Percentiles rank a stretch among this genome's conserved stretches.
These are phyloP conservation scores for Altica lythri DNA, from an alignment of 2,888 invertebrate genomes.

Conservation along the genomic window DNA sequence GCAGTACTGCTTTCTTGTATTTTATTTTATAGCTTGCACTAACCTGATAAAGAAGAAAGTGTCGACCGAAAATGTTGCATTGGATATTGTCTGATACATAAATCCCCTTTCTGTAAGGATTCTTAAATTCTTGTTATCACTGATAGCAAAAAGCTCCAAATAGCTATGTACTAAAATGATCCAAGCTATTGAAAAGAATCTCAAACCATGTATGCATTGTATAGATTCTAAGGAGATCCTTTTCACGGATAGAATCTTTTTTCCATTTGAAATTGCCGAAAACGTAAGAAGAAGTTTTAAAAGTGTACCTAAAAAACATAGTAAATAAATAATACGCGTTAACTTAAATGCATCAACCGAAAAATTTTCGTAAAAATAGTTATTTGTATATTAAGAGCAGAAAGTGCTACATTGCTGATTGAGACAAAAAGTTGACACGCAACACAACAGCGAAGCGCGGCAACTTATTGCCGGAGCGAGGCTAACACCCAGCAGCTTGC, in stretches of 20 bases:
- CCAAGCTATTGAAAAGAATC: constrained; percentile 80
- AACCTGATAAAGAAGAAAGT: constrained; percentile 87
- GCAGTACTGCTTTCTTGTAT: too few species aligned
- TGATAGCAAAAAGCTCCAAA: constrained; percentile 77
- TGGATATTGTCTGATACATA: constrained; percentile 81
- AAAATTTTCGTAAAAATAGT: too few species aligned
- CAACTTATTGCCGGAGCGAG: too few species aligned
- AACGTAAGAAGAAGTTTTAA: constrained; percentile 72
- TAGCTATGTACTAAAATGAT: constrained; percentile 86
- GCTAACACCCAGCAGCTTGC: too few species aligned
- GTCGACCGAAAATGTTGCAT: constrained; percentile 85
- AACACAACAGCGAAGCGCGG: too few species aligned
- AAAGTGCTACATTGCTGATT: too few species aligned
- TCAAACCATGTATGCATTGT: constrained; percentile 76
- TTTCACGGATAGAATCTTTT: constrained; percentile 74
- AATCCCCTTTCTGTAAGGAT: constrained; percentile 75
- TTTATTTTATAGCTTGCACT: too few species aligned
- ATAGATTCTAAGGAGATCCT: constrained; percentile 69
- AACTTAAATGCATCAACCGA: too few species aligned
- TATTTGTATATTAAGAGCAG: too few species aligned
- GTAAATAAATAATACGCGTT: too few species aligned
- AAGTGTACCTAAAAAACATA: constrained; percentile 60
- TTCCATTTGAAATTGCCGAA: constrained; percentile 74
- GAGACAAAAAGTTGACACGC: too few species aligned
- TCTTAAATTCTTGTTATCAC: constrained; percentile 74